These are phyloP conservation scores for Porphyrio hochstetteri DNA, from an alignment of 2,113 vertebrate species.

Conservation along the genomic window DNA sequence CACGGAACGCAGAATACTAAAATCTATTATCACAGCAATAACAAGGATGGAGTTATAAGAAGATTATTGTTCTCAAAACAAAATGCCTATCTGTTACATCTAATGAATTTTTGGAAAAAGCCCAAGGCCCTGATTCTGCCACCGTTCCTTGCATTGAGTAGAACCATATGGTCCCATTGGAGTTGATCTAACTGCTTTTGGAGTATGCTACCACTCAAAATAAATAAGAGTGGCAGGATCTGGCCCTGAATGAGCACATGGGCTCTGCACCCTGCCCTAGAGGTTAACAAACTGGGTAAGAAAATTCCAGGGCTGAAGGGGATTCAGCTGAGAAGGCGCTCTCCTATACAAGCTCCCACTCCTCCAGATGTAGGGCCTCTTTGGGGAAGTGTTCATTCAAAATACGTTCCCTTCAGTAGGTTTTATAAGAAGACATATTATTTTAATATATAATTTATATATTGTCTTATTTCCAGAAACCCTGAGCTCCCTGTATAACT, in stretches of 20 bases:
- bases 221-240: constrained; percentile 66
- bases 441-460: constrained; percentile 18
- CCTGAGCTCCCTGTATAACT: constrained; percentile 1
- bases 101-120: constrained; percentile 42
- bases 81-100: constrained; percentile 44
- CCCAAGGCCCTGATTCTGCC: constrained; percentile 59
- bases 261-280: constrained; percentile 57
- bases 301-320: constrained; percentile 53
- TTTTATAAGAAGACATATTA: background rate
- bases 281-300: constrained; percentile 58
- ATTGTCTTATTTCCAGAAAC: constrained; percentile 10
- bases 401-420: background rate
- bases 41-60: constrained; percentile 1
- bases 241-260: constrained; percentile 54
- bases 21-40: constrained; percentile 13
- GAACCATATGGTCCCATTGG: constrained; percentile 59
- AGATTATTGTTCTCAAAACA: constrained; percentile 55
- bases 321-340: constrained; percentile 24
- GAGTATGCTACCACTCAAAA: constrained; percentile 58
- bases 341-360: background rate
- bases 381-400: background rate
- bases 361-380: constrained; percentile 16
- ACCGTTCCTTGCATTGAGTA: constrained; percentile 1
- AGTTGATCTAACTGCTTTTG: constrained; percentile 43
- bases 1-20: background rate